Evolutionary conservation across 2,113 vertebrate genomes (phyloP), one percentile per base, ranked within the genome.

Genomic region (Protomyctophum bolini): DNA sequence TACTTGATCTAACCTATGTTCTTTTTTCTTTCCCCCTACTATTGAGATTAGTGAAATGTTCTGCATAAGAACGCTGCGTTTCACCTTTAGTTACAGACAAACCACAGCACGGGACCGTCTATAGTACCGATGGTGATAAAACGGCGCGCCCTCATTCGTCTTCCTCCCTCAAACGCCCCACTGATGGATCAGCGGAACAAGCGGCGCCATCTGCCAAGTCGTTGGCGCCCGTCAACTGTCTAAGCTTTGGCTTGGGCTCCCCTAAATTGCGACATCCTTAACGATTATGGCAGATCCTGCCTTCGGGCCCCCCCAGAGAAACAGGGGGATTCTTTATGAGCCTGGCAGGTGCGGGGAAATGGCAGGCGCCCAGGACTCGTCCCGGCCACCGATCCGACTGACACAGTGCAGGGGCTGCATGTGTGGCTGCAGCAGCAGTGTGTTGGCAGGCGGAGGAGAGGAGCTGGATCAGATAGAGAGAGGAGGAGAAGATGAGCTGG

Each of bases 261-360:
- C 72, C 73, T 72, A 81, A 86, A 88, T 85, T 69, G 75, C 83
- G 50, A 82, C 80, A 77, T 86, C 83, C 83, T 86, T 82, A 85
- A 85, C 85, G 88, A 87, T 89, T 82, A 79, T 77, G 82, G 82
- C 79, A 85, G 85, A 85, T 83, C 82, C 83, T 77, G 84, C 84
- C 83, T 77, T 59, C 61, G 7, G 84, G 78, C 73, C 33, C 33
- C 21, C 75, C 71, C 29, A 1, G 70, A 65, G 86, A 75, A 83
- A 87, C 84, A 88, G 84, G 87, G 84, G 82, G 84, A 77, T 80
- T 85, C 87, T 89, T 87, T 84, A 90, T 86, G 82, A 87, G 82
- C 65, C 86, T 90, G 89, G 83, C 89, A 91, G 89, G 86, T 89
- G 87, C 82, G 5, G 64, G 77, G 81, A 64, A 0, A 72, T 91